Conservation (phyloP, 2,797 vertebrate species). For the Cheirogaleus major region DNA sequence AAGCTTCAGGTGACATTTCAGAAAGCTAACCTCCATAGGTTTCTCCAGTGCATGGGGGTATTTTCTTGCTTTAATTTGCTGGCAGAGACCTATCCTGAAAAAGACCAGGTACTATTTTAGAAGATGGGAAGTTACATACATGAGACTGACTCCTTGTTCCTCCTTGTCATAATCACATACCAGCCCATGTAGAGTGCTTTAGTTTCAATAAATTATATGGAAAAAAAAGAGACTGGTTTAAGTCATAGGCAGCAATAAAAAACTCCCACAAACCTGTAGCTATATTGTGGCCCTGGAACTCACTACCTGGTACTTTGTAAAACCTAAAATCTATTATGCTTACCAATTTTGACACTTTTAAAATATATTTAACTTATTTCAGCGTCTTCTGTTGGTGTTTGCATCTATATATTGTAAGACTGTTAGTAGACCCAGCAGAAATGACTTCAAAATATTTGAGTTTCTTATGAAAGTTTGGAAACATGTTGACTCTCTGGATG, state of each 20-base stretch:
- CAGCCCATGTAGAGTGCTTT: not conserved
- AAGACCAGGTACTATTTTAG: not conserved
- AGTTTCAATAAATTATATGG: not conserved
- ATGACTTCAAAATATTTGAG: conserved; percentile 71
- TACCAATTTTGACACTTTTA: conserved; percentile 43
- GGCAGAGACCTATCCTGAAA: conserved; percentile 17
- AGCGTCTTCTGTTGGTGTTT: conserved; percentile 32
- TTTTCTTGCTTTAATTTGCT: conserved; percentile 37
- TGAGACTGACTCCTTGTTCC: not conserved
- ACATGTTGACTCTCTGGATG: conserved; percentile 43
- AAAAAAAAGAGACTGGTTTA: not conserved
- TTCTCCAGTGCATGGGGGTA: not conserved
- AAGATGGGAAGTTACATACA: not conserved
- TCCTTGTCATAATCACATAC: not conserved
- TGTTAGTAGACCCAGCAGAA: conserved; percentile 48
- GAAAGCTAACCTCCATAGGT: not conserved
- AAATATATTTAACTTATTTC: not conserved
- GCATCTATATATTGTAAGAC: conserved; percentile 42
- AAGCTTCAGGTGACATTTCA: not conserved
- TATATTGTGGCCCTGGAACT: not conserved
- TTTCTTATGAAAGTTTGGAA: conserved; percentile 57
- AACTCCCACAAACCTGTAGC: not conserved
- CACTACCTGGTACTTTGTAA: not conserved
- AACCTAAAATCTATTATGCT: conserved; percentile 35
- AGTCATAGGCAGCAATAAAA: not conserved